Evolutionary conservation across 2,797 vertebrate species (phyloP), one percentile per base, ranked within the genome.

Genomic region (Oophaga sylvatica): DNA sequence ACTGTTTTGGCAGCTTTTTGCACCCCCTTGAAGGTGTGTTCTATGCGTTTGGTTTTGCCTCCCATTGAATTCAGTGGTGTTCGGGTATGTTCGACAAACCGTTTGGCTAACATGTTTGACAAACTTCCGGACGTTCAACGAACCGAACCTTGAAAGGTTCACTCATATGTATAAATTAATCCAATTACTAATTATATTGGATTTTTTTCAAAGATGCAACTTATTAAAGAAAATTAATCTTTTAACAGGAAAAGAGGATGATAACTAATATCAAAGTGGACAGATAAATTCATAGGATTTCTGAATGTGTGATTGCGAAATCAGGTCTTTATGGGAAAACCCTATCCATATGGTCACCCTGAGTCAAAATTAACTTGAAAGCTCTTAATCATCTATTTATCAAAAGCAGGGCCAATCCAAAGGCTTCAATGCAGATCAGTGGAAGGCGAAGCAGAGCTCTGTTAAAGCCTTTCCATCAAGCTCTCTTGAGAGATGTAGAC

Each of bases 401-500:
- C 22, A 56, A 76, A 45, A n/a, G 22, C 53, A 4, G 22, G 73
- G 45, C 22, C 73, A 26, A 76, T n/a, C 22, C 48, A 53, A 20
- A n/a, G 19, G 0, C 22, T 76, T 76, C 0, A 56, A 76, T 76
- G 48, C n/a, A 76, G 48, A 76, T 53, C 45, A 76, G 73, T 53
- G 45, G 48, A 76, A 75, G 20, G 35, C 41, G n/a, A 75, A 75
- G 22, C 26, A 75, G n/a, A 76, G 73, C 22, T 8, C 73, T 56
- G 45, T 26, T 76, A 9, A 53, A 75, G 41, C 41, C 12, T 75
- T n/a, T 75, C 71, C 45, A 20, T 22, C 2, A 22, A 75, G 11
- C 71, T 75, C 20, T 75, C 71, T 48, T 45, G 35, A 75, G 71
- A 75, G 45, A 75, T 53, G 35, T 53, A 11, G 71, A 75, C 71